Evolutionary conservation across 1,140 invertebrate species (phyloP).

Genomic region (Neomicropteryx cornuta): DNA sequence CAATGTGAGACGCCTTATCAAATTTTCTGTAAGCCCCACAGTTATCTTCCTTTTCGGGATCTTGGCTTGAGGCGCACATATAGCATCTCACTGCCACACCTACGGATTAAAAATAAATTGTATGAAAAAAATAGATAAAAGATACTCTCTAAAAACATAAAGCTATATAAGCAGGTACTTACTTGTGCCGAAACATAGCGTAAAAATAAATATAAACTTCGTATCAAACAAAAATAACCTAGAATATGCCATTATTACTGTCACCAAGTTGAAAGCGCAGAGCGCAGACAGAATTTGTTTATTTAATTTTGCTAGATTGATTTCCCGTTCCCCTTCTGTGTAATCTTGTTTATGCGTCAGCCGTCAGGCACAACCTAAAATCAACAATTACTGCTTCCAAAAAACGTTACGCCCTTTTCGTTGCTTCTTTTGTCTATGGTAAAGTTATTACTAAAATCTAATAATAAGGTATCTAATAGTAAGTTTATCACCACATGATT

Average conservation of each 20-base stretch:
- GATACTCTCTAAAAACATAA: not conserved
- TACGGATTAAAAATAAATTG: conserved; percentile 28
- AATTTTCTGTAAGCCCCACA: conserved; percentile 82
- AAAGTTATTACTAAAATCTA: too few species aligned
- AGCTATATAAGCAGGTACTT: not conserved
- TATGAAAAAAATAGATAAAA: conserved; percentile 3
- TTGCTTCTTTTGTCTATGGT: too few species aligned
- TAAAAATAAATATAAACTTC: not conserved
- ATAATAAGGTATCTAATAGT: too few species aligned
- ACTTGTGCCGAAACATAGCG: not conserved
- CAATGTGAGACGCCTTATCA: conserved; percentile 64
- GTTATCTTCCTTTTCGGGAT: conserved; percentile 58
- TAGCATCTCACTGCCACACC: conserved; percentile 68
- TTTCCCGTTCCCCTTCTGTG: too few species aligned
- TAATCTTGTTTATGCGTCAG: too few species aligned
- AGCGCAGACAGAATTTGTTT: too few species aligned
- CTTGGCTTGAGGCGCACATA: conserved; percentile 74
- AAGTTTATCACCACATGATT: too few species aligned
- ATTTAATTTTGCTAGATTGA: too few species aligned
- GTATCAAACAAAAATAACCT: not conserved
- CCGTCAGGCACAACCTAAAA: too few species aligned
- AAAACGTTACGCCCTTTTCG: too few species aligned
- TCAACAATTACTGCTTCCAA: too few species aligned
- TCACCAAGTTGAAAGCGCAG: too few species aligned
- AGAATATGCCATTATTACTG: not conserved